Base-by-base conservation (phyloP, 2,797 vertebrate genomes). In the Eremophila alpestris region DNA sequence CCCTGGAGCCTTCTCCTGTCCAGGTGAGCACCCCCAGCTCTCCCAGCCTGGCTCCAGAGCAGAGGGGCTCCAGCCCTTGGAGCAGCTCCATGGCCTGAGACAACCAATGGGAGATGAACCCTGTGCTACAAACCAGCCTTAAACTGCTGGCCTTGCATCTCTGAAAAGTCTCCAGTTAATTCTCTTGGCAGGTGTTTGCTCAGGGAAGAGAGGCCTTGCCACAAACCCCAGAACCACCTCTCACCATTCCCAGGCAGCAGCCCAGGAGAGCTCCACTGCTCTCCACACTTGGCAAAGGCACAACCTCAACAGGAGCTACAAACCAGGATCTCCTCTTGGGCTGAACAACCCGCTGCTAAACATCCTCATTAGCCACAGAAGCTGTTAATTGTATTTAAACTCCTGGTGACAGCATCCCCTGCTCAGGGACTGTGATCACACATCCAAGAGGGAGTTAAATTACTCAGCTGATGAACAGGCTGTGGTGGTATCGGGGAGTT, bases 331-430 rank as follows among this genome's bases (percentile, higher is more conserved):
- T 74, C 56, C 34, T 29, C 55, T 26, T 34, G 49, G 74, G 43
- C 23, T 68, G 34, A 89, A 54, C 46, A 86, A 68, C 19, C 29
- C 6, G 3, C 49, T 86, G 87, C 78, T 60, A 30, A 87, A 70
- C 60, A 83, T 45, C 63, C 91, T 94, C 59, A 54, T 95, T 95
- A 96, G 65, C 85, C 34, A 46, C 32, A 46, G 83, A 75, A 76
- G 58, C 36, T 51, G 77, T 55, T 94, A 92, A 94, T 62, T 83
- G 59, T 40, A 21, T 51, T 69, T 71, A 62, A 89, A 74, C 46
- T 93, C 77, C 82, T 36, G 59, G 58, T 16, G 70, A 29, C 10
- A 34, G 46, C 84, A 38, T 38, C 49, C n/a, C 19, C 1, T 45
- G 89, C 77, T 83, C 60, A 29, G 69, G 40, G 87, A 62, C 20